Evolutionary conservation across 2,113 vertebrate species (phyloP).

Genomic region (Reinhardtius hippoglossoides): DNA sequence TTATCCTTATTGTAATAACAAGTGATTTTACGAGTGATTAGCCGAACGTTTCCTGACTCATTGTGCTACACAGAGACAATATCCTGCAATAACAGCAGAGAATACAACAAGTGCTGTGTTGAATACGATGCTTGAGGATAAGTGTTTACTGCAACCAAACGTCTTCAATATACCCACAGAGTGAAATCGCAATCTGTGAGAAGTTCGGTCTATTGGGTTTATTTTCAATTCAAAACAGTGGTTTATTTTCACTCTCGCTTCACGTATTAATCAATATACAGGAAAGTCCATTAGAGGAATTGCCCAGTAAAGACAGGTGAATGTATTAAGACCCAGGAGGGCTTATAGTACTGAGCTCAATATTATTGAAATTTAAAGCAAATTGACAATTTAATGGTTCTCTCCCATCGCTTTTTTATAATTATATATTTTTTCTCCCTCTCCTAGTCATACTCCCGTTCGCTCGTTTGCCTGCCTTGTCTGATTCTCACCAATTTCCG

Average conservation of each 20-base stretch:
- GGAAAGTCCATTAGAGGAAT: constrained; percentile 16
- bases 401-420: background rate
- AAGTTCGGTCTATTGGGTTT: background rate
- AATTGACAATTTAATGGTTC: constrained; percentile 35
- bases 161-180: background rate
- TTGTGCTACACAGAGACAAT: too few relatives aligned
- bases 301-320: constrained; percentile 18
- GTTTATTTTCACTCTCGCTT: constrained; percentile 25
- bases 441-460: background rate
- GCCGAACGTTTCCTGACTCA: too few relatives aligned
- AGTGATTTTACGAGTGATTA: too few relatives aligned
- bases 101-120: background rate
- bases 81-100: too few relatives aligned
- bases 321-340: constrained; percentile 21
- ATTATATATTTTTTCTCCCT: background rate
- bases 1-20: too few relatives aligned
- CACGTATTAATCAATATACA: background rate
- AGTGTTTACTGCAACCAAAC: background rate
- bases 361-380: constrained; percentile 32
- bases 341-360: constrained; percentile 23
- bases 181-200: background rate
- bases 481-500: constrained; percentile 1
- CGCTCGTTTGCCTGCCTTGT: background rate
- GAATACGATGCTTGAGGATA: background rate
- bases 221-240: constrained; percentile 15